Conservation (phyloP, 2,797 vertebrate species). For the Anas flavirostris region DNA sequence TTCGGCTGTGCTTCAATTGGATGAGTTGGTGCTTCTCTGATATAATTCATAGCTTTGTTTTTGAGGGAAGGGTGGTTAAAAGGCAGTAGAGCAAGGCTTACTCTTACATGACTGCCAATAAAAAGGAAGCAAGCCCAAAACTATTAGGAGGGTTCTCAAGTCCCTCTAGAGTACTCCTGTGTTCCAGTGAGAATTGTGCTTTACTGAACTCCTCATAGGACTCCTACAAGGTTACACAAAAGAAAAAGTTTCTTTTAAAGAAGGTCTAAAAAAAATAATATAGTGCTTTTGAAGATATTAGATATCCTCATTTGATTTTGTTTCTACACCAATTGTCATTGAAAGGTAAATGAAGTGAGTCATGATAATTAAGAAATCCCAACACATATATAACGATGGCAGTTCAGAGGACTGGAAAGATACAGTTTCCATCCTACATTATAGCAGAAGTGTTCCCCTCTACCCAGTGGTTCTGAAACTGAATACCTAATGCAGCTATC, state of each 20-base stretch:
- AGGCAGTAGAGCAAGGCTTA: background rate
- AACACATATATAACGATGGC: background rate
- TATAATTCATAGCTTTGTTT: background rate
- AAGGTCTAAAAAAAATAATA: background rate
- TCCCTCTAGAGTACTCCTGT: background rate
- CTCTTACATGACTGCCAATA: background rate
- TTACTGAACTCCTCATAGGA: background rate
- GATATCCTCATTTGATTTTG: background rate
- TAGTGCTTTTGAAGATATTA: background rate
- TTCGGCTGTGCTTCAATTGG: background rate
- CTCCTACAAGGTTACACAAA: background rate
- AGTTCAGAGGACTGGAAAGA: background rate
- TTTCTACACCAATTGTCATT: background rate
- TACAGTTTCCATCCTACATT: background rate
- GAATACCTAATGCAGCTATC: background rate
- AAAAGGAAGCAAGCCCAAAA: background rate
- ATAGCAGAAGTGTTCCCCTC: background rate
- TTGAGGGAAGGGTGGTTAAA: background rate
- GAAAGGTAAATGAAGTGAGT: background rate
- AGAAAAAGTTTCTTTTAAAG: background rate
- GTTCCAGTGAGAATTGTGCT: background rate
- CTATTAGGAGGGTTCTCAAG: background rate
- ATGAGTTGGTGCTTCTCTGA: background rate
- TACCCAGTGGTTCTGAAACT: background rate
- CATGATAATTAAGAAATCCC: slow-evolving; percentile 12